Evolutionary conservation across 2,113 vertebrate genomes (phyloP).

Genomic region (Xenotilapia caudafasciata): DNA sequence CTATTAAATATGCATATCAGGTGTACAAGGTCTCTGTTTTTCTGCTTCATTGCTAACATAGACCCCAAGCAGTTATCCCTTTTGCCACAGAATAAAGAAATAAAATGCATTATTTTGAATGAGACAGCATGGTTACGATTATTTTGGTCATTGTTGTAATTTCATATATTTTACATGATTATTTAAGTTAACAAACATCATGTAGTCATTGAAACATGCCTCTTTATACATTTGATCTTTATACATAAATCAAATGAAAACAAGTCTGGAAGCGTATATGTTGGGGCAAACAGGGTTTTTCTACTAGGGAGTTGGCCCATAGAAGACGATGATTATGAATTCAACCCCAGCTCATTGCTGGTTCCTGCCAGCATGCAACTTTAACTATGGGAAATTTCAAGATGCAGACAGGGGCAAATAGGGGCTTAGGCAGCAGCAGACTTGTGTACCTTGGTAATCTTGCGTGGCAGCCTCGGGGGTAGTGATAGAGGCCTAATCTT

Average conservation of each 20-base stretch:
- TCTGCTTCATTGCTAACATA: background rate
- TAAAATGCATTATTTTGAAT: background rate
- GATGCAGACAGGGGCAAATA: background rate
- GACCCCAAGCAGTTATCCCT: background rate
- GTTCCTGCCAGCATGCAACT: background rate
- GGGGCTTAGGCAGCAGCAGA: background rate
- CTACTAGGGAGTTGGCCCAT: background rate
- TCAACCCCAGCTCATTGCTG: background rate
- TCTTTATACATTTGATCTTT: background rate
- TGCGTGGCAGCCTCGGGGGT: accelerated
- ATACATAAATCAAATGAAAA: background rate
- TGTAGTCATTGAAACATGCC: background rate
- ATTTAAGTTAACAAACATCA: background rate
- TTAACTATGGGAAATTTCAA: background rate
- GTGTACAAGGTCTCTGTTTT: background rate
- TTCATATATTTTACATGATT: background rate
- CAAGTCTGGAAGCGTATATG: accelerated
- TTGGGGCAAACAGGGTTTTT: background rate
- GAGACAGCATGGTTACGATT: accelerated
- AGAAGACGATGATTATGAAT: background rate
- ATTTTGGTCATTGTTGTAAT: background rate
- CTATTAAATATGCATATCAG: background rate
- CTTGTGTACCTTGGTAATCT: background rate
- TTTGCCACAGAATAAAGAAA: background rate
- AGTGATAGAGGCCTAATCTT: background rate